phyloP scores from a whole-genome alignment of 2,113 vertebrate genomes.

The Chaetodon trifascialis region DNA sequence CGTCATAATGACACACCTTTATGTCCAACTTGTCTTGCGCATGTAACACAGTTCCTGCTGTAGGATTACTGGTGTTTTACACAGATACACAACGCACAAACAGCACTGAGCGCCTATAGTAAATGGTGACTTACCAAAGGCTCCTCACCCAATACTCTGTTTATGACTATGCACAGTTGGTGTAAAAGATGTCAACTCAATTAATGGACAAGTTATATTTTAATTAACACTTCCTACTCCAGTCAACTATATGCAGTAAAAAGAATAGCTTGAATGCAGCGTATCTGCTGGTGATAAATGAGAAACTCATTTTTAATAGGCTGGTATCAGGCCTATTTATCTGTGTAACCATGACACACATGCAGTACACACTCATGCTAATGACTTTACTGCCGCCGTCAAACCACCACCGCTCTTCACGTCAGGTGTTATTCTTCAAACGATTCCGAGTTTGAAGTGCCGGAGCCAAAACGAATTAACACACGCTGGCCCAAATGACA shows the following conservation, averaged over 20 bases:
- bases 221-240: background rate
- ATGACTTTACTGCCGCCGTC: background rate
- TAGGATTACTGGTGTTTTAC: background rate
- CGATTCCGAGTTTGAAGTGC: conserved; percentile 9
- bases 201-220: background rate
- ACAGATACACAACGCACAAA: too few species aligned
- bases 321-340: background rate
- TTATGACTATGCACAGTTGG: background rate
- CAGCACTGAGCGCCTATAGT: background rate
- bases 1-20: background rate
- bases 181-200: background rate
- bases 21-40: background rate
- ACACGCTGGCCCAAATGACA: conserved; percentile 5
- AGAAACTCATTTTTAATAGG: background rate
- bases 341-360: background rate
- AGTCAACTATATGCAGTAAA: background rate
- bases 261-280: background rate
- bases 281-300: background rate
- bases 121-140: background rate
- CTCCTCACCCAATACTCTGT: background rate
- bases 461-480: background rate
- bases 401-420: conserved; percentile 13
- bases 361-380: background rate
- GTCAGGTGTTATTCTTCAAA: conserved; percentile 14
- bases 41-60: background rate